Base-by-base conservation (phyloP, 2,113 vertebrate species). In the Cyanistes caeruleus region DNA sequence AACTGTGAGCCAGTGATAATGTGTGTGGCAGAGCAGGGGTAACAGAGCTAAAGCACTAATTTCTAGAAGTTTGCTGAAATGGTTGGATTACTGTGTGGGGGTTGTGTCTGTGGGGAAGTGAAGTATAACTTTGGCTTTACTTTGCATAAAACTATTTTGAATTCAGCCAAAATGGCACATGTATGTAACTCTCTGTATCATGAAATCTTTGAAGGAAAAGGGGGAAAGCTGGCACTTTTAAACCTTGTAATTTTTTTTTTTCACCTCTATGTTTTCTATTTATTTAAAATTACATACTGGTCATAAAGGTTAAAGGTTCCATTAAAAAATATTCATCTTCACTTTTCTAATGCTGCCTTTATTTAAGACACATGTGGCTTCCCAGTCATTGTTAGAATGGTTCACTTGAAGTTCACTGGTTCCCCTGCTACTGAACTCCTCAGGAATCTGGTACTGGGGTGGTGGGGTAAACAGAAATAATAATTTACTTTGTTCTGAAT, bases 191-290 rank as follows among this genome's bases (percentile, higher is more conserved):
- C 37, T 79, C 9, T 89, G 35, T 89, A 89, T 94, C 83, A 72
- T 93, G 85, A 75, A 75, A 41, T 70, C 37, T 37, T 74, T n/a
- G 60, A 72, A 94, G 48, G 87, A 76, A 70, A 56, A 13, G 6
- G 39, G 65, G 49, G 35, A 58, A 92, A 88, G 48, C 31, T 60
- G 79, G 96, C 96, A 96, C 96, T 97, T 96, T 96, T 90, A 21
- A 92, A 78, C 65, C 13, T 48, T 72, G 11, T 78, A 43, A 5
- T 43, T 30, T 76, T 75, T 30, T 76, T 75, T 67, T 65, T 78
- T 60, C 15, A 15, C 4, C 4, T 17, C 25, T 30, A 18, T 70
- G 35, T 75, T 90, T 96, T 90, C 33, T 96, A 96, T 97, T 96
- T 97, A 96, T 97, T 97, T 93, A 77, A 92, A 75, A 94, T 37